phyloP scores from a whole-genome alignment of 2,888 invertebrate genomes.

The Hyppa rectilinea region DNA sequence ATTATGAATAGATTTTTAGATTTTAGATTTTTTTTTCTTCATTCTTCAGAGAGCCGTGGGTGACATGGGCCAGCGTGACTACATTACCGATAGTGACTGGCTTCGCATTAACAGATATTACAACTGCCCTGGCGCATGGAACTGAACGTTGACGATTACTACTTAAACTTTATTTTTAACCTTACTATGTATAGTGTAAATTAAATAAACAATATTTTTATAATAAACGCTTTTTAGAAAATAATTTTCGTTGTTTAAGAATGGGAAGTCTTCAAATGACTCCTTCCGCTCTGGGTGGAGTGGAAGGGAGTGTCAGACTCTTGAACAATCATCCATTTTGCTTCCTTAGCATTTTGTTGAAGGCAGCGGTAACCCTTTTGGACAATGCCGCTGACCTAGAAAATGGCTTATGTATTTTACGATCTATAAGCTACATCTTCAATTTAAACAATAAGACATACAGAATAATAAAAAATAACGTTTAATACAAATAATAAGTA shows the following conservation, averaged over 20 bases:
- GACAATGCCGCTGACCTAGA: too few species aligned
- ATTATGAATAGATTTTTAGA: slow-evolving; percentile 1
- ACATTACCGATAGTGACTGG: slow-evolving; percentile 88
- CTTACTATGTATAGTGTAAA: slow-evolving; percentile 6
- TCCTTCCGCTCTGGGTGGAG: too few species aligned
- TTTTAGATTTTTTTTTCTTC: background rate
- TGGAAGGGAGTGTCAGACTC: too few species aligned
- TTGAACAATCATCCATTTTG: too few species aligned
- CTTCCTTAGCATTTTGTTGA: too few species aligned
- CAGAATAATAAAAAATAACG: background rate
- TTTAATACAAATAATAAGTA: background rate
- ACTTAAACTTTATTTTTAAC: background rate
- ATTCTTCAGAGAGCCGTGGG: slow-evolving; percentile 81
- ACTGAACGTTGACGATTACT: slow-evolving; percentile 55
- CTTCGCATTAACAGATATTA: slow-evolving; percentile 88
- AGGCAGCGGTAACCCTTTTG: too few species aligned
- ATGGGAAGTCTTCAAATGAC: too few species aligned
- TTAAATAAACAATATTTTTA: slow-evolving; percentile 5
- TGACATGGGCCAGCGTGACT: slow-evolving; percentile 86
- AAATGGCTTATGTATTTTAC: slow-evolving; percentile 1
- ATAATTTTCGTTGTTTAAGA: too few species aligned
- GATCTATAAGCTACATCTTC: too few species aligned
- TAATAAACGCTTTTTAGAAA: slow-evolving; percentile 39
- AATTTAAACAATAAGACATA: background rate
- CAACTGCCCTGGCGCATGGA: slow-evolving; percentile 86